Evolutionary conservation across 2,888 invertebrate genomes (phyloP).

Genomic region (Endotricha flammealis): DNA sequence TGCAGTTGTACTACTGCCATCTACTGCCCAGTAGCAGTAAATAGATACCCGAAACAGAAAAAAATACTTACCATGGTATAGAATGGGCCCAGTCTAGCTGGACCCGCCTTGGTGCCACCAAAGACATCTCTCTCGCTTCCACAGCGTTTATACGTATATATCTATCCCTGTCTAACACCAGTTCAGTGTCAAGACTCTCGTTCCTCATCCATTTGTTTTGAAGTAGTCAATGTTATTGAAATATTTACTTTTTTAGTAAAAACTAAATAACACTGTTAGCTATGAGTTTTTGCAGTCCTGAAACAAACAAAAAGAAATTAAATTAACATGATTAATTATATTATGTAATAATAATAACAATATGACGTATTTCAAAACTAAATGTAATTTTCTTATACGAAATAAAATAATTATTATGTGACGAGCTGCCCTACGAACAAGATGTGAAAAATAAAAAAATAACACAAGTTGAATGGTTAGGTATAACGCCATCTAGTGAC

Average conservation of each 20-base stretch:
- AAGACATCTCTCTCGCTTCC: constrained; percentile 52
- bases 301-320: background rate
- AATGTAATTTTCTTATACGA: too few species aligned
- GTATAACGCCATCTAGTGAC: too few species aligned
- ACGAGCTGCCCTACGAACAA: too few species aligned
- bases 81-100: constrained; percentile 64
- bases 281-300: background rate
- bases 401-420: too few species aligned
- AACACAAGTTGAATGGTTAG: too few species aligned
- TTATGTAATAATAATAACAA: too few species aligned
- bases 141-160: constrained; percentile 23
- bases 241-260: background rate
- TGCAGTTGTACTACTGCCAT: too few species aligned
- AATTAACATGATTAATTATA: too few species aligned
- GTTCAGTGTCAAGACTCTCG: background rate
- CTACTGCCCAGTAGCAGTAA: too few species aligned
- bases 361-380: too few species aligned
- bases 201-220: constrained; percentile 5
- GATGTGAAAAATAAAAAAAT: too few species aligned
- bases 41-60: too few species aligned
- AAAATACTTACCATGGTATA: constrained; percentile 59
- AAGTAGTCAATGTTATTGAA: background rate
- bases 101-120: constrained; percentile 63
- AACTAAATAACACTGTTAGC: background rate
- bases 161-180: constrained; percentile 10